Evolutionary conservation across 2,113 vertebrate species (phyloP).

Genomic region (Antigone vipio): DNA sequence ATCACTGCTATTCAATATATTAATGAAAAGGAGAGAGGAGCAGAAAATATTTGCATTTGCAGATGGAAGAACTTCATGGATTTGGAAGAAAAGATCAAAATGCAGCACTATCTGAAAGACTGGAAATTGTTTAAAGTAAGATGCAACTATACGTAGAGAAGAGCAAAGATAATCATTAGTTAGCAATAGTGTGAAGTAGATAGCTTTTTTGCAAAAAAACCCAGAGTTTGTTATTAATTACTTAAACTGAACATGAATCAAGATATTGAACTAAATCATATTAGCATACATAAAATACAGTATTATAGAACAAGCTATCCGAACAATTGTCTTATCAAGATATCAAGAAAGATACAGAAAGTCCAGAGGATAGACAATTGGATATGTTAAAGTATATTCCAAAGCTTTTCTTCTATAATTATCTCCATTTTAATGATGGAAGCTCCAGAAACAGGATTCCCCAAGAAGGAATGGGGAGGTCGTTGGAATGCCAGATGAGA

Average conservation of each 20-base stretch:
- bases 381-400: neutral
- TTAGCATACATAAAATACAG: neutral
- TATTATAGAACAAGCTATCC: neutral
- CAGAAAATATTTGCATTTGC: neutral
- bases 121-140: neutral
- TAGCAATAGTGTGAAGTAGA: neutral
- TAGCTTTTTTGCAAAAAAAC: neutral
- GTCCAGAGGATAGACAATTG: neutral
- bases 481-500: neutral
- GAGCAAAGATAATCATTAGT: neutral
- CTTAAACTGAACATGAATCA: neutral
- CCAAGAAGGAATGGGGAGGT: neutral
- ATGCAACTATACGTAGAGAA: neutral
- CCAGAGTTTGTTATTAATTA: neutral
- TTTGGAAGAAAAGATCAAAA: neutral
- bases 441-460: neutral
- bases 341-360: neutral
- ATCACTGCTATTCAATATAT: neutral
- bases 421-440: neutral
- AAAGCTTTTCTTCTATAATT: neutral
- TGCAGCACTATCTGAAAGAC: neutral
- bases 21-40: neutral
- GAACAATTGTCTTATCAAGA: neutral
- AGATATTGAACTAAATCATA: neutral
- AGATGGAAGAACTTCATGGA: neutral